phyloP scores from a whole-genome alignment of 1,140 invertebrate species.

The Oscheius sp. region DNA sequence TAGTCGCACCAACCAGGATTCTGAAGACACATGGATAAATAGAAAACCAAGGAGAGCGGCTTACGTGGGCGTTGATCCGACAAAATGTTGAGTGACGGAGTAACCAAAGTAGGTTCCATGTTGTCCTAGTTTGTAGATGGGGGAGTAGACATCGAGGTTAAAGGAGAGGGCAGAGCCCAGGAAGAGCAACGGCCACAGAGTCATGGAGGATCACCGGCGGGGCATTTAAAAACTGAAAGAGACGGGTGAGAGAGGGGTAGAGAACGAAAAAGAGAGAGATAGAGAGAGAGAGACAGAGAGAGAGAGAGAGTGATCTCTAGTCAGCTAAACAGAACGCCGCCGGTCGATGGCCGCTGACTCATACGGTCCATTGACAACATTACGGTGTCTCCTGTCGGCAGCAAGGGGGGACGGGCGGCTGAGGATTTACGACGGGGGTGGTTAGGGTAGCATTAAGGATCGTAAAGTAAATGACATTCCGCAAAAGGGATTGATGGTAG shows the following conservation, averaged over 20 bases:
- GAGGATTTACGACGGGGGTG: neutral
- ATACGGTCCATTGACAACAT: too few species aligned
- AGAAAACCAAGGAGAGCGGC: conserved; percentile 3
- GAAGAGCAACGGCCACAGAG: neutral
- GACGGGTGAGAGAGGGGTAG: neutral
- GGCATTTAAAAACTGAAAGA: neutral
- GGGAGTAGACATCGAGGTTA: conserved; percentile 31
- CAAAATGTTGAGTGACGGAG: conserved; percentile 33
- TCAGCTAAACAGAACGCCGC: neutral
- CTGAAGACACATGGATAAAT: conserved; percentile 10
- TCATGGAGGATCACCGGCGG: neutral
- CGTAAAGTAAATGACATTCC: neutral
- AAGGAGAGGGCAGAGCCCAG: conserved; percentile 20
- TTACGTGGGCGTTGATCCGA: conserved; percentile 30
- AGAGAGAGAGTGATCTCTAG: neutral
- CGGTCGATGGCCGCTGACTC: too few species aligned
- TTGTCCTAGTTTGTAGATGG: conserved; percentile 33
- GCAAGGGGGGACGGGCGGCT: too few species aligned
- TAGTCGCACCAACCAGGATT: conserved; percentile 30
- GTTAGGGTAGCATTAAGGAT: neutral
- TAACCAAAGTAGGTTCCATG: conserved; percentile 32
- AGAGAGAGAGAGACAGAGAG: neutral
- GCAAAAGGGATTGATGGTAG: neutral
- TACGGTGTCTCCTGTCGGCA: too few species aligned
- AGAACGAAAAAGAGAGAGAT: neutral